Evolutionary conservation across 2,113 vertebrate species (phyloP).

Genomic region (Gasterosteus nipponicus): DNA sequence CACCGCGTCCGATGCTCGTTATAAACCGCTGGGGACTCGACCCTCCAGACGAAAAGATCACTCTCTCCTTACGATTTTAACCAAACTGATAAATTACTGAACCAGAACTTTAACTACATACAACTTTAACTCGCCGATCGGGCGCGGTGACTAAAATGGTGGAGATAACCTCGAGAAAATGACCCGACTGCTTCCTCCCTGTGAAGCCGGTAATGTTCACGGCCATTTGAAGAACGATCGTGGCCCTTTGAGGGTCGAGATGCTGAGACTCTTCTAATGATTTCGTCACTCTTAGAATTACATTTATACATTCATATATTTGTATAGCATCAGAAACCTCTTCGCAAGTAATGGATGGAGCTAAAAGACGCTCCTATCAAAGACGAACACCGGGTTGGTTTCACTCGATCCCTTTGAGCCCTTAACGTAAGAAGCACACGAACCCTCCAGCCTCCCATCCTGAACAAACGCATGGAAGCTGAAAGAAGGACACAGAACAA

Average conservation of each 20-base stretch:
- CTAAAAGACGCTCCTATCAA: neutral
- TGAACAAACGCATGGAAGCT: slow-evolving; percentile 39
- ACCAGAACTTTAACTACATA: no score
- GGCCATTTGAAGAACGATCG: neutral
- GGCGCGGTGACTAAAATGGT: no score
- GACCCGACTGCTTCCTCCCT: neutral
- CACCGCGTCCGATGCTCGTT: no score
- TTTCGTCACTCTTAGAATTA: neutral
- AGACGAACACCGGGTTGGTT: slow-evolving; percentile 10
- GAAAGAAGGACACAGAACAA: slow-evolving; percentile 22
- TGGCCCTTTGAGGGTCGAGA: neutral
- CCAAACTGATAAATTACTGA: no score
- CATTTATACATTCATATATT: neutral
- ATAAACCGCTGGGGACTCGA: no score
- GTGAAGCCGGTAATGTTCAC: neutral
- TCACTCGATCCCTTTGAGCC: slow-evolving; percentile 63
- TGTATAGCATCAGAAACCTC: neutral
- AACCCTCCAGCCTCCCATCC: slow-evolving; percentile 37
- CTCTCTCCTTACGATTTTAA: no score
- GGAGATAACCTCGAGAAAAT: neutral
- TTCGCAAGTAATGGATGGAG: neutral
- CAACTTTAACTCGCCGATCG: no score
- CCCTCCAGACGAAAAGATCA: no score
- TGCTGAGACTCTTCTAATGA: neutral
- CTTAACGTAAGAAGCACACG: slow-evolving; percentile 51